A percentile compares a stretch with the other conserved stretches of the same genome.
phyloP scores from a whole-genome alignment of 2,888 invertebrate species.

The Eilema depressum region DNA sequence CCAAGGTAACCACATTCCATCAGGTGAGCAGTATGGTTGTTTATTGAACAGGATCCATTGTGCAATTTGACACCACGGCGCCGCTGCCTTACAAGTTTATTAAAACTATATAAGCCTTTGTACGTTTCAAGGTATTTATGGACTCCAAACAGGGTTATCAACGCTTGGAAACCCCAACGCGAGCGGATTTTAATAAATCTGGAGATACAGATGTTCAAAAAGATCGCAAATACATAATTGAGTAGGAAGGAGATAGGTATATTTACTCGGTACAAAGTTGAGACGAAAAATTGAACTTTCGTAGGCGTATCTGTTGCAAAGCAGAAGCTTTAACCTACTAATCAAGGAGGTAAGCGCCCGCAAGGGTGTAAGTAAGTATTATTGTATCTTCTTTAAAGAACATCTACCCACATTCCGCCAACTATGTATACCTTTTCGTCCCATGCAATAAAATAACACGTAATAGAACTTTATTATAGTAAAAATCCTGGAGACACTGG shows the following conservation, averaged over 20 bases:
- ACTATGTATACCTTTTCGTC: background rate
- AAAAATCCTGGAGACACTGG: background rate
- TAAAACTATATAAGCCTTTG: slow-evolving; percentile 3
- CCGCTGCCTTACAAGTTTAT: background rate
- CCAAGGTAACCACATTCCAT: too few relatives aligned
- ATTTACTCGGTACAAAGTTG: too few relatives aligned
- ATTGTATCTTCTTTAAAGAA: too few relatives aligned
- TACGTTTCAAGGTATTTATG: slow-evolving; percentile 15
- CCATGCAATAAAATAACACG: too few relatives aligned
- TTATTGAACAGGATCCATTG: background rate
- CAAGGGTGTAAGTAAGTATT: too few relatives aligned
- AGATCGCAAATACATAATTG: too few relatives aligned
- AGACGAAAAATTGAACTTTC: too few relatives aligned
- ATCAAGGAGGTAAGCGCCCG: too few relatives aligned
- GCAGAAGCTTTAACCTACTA: too few relatives aligned
- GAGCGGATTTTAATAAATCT: background rate
- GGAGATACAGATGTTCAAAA: background rate
- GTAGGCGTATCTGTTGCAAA: too few relatives aligned
- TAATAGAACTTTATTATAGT: background rate
- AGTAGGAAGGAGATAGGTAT: too few relatives aligned
- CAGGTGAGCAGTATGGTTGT: background rate
- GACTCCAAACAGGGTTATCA: background rate
- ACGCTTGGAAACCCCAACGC: too few relatives aligned
- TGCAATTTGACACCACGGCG: background rate
- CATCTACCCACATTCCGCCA: background rate